phyloP scores from a whole-genome alignment of 1,140 invertebrate genomes.

The Euglossa dilemma region DNA sequence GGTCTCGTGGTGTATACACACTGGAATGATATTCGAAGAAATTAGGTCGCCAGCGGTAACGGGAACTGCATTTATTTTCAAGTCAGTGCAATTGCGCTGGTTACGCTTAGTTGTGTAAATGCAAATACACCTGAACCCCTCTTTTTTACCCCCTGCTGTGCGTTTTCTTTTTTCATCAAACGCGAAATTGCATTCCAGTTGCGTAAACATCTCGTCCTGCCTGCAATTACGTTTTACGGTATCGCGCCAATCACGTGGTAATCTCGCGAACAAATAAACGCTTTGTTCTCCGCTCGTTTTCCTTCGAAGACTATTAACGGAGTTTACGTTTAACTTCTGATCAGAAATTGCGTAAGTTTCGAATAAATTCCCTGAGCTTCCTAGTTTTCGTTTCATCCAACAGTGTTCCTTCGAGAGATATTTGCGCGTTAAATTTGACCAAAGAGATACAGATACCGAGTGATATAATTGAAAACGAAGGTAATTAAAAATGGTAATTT shows the following conservation, averaged over 20 bases:
- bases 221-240: not conserved
- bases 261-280: conserved; percentile 1
- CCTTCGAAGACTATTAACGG: not conserved
- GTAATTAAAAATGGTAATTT: no score
- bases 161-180: not conserved
- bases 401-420: no score
- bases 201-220: not conserved
- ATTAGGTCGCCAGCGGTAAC: conserved; percentile 25
- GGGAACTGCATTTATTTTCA: conserved; percentile 22
- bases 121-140: not conserved
- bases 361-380: not conserved
- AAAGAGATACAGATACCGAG: no score
- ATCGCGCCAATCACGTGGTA: not conserved
- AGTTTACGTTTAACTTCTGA: not conserved
- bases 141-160: not conserved
- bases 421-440: no score
- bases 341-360: not conserved
- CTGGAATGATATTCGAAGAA: not conserved
- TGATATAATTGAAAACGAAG: no score
- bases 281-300: not conserved
- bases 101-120: conserved; percentile 18
- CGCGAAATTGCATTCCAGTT: conserved; percentile 4
- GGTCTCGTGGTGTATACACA: not conserved
- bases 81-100: not conserved
- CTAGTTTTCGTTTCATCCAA: no score